Evolutionary conservation across 92 coral and sea anemone genomes (phyloP), one percentile per base, ranked within the genome.

Genomic region (Scolanthus callimorphus): DNA sequence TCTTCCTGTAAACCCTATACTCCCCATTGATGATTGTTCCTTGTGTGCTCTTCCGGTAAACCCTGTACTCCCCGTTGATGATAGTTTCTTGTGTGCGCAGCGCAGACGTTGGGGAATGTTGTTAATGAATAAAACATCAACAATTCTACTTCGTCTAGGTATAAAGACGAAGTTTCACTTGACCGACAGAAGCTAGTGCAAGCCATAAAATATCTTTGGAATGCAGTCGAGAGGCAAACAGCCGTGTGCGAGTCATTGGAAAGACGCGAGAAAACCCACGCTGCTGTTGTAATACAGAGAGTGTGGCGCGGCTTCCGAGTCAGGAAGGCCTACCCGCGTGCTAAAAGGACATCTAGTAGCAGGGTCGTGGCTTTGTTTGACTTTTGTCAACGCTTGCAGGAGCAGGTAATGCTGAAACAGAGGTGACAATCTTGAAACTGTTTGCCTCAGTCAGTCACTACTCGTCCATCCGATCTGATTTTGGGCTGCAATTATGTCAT

Each of bases 141-240:
- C n/a, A n/a, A n/a, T n/a, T n/a, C n/a, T 34, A 6, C 15, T 6
- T 34, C 15, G 15, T 6, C 24, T 30, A 78, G 84, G 50, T 60
- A 71, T 25, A 75, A 62, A 4, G 68, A 78, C 25, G 45, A 62
- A 31, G 78, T 78, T 27, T 48, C 66, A 11, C 62, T 44, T 21
- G 67, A 65, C 65, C 59, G 77, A 38, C 65, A 51, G 23, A 66
- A 57, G 28, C 2, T 78, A 51, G 67, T 43, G 21, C 41, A 28
- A 44, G 84, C 78, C 21, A 62, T 78, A 3, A 62, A 70, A 27
- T 69, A 55, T 63, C 52, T 78, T 4, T 78, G 84, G 84, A 24
- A 22, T 55, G 68, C 37, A 25, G 55, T 62, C 28, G 68, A 62
- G 17, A 44, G 31, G 46, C 68, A 62, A 20, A 62, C 43, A 38